Base-by-base conservation (phyloP, 2,888 invertebrate species). In the Nomada lathburiana region DNA sequence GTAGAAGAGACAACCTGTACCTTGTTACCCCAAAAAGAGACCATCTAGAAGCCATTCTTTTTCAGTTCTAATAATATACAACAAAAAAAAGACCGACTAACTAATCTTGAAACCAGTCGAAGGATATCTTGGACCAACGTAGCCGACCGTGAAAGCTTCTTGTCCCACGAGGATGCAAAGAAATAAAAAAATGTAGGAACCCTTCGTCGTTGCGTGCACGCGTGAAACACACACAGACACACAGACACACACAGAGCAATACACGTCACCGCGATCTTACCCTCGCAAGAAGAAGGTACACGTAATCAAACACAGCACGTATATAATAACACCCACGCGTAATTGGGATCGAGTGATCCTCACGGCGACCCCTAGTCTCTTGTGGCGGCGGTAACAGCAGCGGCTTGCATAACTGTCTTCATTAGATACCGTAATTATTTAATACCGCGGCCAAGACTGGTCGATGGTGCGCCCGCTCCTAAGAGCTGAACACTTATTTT, bases 381-480 rank as follows among this genome's bases (percentile, higher is more conserved):
- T 70, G 63, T 20, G 29, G 16, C 74, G 26, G 67, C 16, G 47
- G 47, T 47, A 47, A 47, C 47, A 47, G 47, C 47, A 16, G 47
- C 80, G 60, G 68, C 82, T 89, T 84, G 85, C 90, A 86, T 89
- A 90, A 89, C 84, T 86, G 89, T 89, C 85, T 85, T 87, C 85
- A 88, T 87, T 86, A 86, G 84, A 87, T 82, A 86, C 69, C 67
- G 76, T 85, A 86, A 89, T 89, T 88, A 88, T 89, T 87, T 76
- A 88, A 89, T 84, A 85, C 62, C 77, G 53, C 70, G 69, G 71
- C 75, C 81, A 85, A 86, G 84, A 76, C 68, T 71, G 36, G 64
- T 69, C 52, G 64, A 47, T 36, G 44, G 50, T 23, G 2, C n/a
- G 20, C 16, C 18, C 44, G 23, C 36, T 11, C 52, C 42, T 47